Percentiles rank a stretch among this genome's conserved stretches.
phyloP scores from a whole-genome alignment of 2,888 invertebrate species.

The Erpobdella octoculata region DNA sequence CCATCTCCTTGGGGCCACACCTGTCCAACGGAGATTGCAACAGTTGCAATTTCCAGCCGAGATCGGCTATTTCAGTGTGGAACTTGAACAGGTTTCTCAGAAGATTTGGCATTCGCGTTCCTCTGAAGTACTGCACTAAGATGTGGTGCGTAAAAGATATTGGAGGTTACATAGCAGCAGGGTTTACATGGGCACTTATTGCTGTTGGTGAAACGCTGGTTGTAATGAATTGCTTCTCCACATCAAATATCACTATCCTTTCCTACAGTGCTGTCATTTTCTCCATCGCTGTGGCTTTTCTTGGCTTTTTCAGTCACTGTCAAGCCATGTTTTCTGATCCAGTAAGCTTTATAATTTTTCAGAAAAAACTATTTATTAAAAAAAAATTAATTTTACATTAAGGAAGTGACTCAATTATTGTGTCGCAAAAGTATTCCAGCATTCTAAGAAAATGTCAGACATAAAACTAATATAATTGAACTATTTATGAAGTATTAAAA shows the following conservation, averaged over 20 bases:
- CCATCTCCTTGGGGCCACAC: background rate
- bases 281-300: constrained; percentile 15
- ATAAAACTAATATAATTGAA: too few species aligned
- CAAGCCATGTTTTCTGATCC: constrained; percentile 32
- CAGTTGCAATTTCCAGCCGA: background rate
- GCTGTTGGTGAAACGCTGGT: constrained; percentile 26
- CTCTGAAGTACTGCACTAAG: constrained; percentile 17
- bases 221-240: constrained; percentile 16
- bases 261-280: background rate
- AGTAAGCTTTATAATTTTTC: constrained; percentile 29
- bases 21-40: too few species aligned
- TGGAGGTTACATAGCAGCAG: constrained; percentile 29
- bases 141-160: constrained; percentile 32
- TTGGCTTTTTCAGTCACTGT: constrained; percentile 28
- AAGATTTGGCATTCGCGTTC: constrained; percentile 16
- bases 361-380: too few species aligned
- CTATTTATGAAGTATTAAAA: too few species aligned
- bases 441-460: too few species aligned
- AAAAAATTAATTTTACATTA: too few species aligned
- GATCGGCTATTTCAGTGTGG: constrained; percentile 13
- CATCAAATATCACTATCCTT: background rate
- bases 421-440: too few species aligned
- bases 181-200: constrained; percentile 31
- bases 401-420: too few species aligned
- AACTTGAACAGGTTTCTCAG: constrained; percentile 24